phyloP scores from a whole-genome alignment of 30 jellyfish, hydroid and myxozoan genomes.

The Rhopilema esculentum region DNA sequence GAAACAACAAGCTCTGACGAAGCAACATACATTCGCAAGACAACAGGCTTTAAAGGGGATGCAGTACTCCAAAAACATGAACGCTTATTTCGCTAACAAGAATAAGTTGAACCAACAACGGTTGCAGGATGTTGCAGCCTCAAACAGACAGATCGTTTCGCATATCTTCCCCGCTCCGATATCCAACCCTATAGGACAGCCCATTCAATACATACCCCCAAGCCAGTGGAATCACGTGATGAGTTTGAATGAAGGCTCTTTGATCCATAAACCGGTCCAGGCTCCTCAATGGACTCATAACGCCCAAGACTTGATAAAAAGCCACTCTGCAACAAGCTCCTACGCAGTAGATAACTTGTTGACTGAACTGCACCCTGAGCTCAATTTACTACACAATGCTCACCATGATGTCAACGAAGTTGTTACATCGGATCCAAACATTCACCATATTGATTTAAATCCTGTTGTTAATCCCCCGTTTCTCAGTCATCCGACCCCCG shows the following conservation, averaged over 20 bases:
- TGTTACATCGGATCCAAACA: slow-evolving; percentile 35
- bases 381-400: slow-evolving; percentile 50
- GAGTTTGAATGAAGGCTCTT: not conserved
- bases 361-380: slow-evolving; percentile 61
- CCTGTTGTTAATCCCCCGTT: not conserved
- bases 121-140: slow-evolving; percentile 16
- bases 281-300: slow-evolving; percentile 6
- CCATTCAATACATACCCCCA: slow-evolving; percentile 65
- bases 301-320: not conserved
- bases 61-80: not conserved
- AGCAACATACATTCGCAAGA: not conserved
- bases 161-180: slow-evolving; percentile 5
- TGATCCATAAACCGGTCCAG: not conserved
- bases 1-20: slow-evolving; percentile 11
- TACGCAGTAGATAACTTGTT: slow-evolving; percentile 49
- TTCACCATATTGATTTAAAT: slow-evolving; percentile 34
- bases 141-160: slow-evolving; percentile 32
- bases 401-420: slow-evolving; percentile 63
- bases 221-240: slow-evolving; percentile 55
- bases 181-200: slow-evolving; percentile 2
- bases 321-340: slow-evolving; percentile 8
- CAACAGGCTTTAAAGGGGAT: not conserved
- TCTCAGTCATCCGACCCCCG: slow-evolving; percentile 20
- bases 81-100: not conserved
- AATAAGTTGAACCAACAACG: not conserved